Base-by-base conservation (phyloP, 30 jellyfish, hydroid and myxozoan species). In the Cassiopea xamachana region DNA sequence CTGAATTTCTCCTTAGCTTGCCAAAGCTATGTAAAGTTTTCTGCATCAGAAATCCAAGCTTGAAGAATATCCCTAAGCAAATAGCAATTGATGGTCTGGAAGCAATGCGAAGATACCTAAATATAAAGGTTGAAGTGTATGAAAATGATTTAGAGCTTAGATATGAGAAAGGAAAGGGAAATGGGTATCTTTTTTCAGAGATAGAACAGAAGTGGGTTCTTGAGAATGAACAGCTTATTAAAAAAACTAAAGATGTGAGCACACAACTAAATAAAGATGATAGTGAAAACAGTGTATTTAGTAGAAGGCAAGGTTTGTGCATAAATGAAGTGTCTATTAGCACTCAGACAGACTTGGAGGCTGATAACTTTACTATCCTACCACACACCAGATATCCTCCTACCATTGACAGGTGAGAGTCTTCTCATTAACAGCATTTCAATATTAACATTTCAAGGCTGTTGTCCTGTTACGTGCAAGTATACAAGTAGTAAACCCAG, bases 41-140 rank as follows among this genome's bases (percentile, higher is more conserved):
- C 67, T 85, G 90, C 45, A 75, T 91, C 60, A 83, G 97, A 75
- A 91, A 91, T 84, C 76, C 19, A 59, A 46, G 15, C 16, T 68
- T 91, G 59, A 82, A 78, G 73, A 91, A 91, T 61, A 68, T 91
- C n/a, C 94, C 97, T 4, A 76, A 84, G 67, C 51, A 75, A 1
- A 71, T 90, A 82, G 97, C 97, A 1, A 69, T 76, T n/a, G 80
- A 83, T 19, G 97, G 94, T 16, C 67, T 91, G 46, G 75, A 83
- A 7, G 93, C 97, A 44, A 91, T 91, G 93, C 68, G 97, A 83
- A 55, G 64, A 3, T 91, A 75, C 78, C 82, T 91, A 18, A 45
- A 70, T 6, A 78, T 91, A 6, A 48, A 71, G 18, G 97, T 90
- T 27, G 97, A 90, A 58, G 70, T 43, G 75, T 90, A 74, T 75